These are phyloP conservation scores for Eulemur coronatus DNA, from an alignment of 2,797 vertebrate species.

Conservation along the genomic window DNA sequence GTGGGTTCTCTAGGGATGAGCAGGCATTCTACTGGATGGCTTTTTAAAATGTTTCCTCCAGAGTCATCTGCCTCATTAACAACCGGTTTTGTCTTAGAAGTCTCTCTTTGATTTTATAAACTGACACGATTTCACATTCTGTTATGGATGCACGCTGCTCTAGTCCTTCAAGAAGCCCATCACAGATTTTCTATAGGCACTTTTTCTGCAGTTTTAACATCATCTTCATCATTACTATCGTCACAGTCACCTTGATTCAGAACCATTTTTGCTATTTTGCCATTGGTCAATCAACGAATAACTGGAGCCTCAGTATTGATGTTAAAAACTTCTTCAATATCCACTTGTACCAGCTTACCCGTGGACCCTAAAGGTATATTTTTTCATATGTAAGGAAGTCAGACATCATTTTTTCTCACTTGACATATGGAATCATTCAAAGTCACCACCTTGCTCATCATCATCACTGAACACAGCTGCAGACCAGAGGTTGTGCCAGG, in stretches of 20 bases:
- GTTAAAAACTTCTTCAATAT: background rate
- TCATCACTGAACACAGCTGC: background rate
- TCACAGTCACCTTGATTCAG: background rate
- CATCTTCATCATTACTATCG: background rate
- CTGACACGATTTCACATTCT: background rate
- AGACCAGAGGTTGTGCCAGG: background rate
- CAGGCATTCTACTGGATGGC: background rate
- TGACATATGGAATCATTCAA: background rate
- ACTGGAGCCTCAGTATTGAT: background rate
- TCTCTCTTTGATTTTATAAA: background rate
- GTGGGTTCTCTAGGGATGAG: background rate
- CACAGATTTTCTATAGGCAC: background rate
- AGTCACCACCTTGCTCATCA: background rate
- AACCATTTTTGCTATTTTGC: background rate
- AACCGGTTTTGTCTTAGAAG: background rate
- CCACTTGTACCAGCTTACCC: background rate
- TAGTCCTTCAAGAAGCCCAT: background rate
- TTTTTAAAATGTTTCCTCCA: background rate
- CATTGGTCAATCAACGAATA: background rate
- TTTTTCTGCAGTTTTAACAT: background rate
- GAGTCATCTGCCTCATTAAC: background rate
- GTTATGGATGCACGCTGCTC: background rate
- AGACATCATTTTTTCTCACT: background rate
- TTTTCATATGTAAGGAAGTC: background rate
- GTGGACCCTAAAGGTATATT: background rate